Evolutionary conservation across 2,113 vertebrate species (phyloP).

Genomic region (Anser cygnoides): DNA sequence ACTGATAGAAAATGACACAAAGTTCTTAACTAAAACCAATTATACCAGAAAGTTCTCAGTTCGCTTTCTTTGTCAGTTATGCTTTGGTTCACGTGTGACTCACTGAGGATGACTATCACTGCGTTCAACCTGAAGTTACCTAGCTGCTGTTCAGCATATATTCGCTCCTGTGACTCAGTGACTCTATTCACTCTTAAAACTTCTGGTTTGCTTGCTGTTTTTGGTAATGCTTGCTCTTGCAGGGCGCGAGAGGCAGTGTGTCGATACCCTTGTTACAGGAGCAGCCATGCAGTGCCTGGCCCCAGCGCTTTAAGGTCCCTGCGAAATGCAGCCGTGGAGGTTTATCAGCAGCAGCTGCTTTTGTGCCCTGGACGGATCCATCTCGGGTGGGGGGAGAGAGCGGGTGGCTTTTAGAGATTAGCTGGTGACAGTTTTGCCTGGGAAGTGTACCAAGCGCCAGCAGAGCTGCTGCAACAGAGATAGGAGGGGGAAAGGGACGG

Average conservation of each 20-base stretch:
- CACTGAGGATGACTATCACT: background rate
- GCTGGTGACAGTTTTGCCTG: constrained; percentile 32
- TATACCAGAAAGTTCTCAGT: background rate
- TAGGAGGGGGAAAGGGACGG: background rate
- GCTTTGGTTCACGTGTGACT: background rate
- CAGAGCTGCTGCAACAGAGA: background rate
- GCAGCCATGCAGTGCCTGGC: background rate
- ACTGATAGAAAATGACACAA: background rate
- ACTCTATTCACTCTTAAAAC: background rate
- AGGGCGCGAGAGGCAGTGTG: background rate
- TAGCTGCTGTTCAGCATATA: background rate
- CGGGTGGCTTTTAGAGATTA: constrained; percentile 42
- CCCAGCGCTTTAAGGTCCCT: background rate
- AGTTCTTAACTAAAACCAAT: background rate
- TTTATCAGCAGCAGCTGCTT: constrained; percentile 66
- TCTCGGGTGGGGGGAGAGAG: background rate
- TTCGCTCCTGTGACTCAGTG: background rate
- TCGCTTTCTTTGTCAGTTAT: background rate
- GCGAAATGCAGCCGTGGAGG: constrained; percentile 8
- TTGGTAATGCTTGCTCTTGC: background rate
- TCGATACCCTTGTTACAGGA: constrained; percentile 4
- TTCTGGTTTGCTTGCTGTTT: background rate
- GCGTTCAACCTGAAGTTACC: constrained; percentile 2
- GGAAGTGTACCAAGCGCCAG: background rate
- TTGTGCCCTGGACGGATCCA: background rate